Evolutionary conservation across 2,113 vertebrate genomes (phyloP), one percentile per base, ranked within the genome.

Genomic region (Plectropomus leopardus): DNA sequence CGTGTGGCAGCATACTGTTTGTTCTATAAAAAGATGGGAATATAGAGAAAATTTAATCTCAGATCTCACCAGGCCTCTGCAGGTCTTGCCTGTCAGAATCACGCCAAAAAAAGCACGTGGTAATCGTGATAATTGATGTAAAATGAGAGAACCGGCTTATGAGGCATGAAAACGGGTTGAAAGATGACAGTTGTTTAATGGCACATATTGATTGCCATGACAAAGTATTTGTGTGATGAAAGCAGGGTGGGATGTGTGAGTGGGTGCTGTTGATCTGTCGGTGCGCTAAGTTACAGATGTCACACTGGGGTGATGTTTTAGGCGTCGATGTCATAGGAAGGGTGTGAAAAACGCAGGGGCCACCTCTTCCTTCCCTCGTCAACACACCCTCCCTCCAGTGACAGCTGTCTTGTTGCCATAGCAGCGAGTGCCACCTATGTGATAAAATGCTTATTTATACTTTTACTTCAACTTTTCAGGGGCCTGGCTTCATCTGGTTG

Each of bases 331-430:
- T 84, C 79, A 65, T 40, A 17, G 58, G 78, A 76, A 82, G 82
- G 82, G 83, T 92, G 90, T 73, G 80, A 92, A 93, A 91, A 82
- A 73, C 0, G 19, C 81, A 42, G 60, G 60, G 64, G 57, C 80
- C 82, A n/a, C 71, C 74, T 10, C 68, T 45, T 69, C 86, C 87
- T 15, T 1, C 28, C 19, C 64, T 53, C 60, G 0, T 83, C 86
- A 86, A 53, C 82, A 63, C 87, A 73, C 64, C 70, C 87, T 76
- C 87, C 77, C 28, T 60, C n/a, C n/a, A 79, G 72, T 84, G 91
- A 91, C 92, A 91, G 85, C 86, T 88, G 87, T 85, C 86, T 79
- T 3, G 26, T 92, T 63, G 5, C 86, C 84, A 86, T 79, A 80
- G 88, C 85, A 91, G 92, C 77, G 0, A 57, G 72, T 73, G 81